Conservation (phyloP, 2,888 invertebrate genomes). For the Caenorhabditis sp. region DNA sequence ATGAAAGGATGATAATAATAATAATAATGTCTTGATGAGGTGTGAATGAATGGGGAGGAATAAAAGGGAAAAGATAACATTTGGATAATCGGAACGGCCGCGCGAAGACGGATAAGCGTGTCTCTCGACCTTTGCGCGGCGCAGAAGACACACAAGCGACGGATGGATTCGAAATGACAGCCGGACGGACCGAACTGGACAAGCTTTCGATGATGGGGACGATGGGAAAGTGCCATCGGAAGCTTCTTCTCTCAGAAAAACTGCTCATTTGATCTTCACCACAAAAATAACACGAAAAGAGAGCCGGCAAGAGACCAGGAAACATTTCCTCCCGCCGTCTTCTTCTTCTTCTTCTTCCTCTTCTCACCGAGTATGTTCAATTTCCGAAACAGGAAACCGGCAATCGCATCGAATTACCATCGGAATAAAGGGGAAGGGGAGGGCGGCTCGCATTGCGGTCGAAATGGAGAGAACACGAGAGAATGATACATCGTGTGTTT, state of each 20-base stretch:
- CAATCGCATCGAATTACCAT: conserved; percentile 50
- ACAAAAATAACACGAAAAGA: not conserved
- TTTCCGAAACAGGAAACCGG: conserved; percentile 52
- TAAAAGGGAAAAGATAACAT: conserved; percentile 43
- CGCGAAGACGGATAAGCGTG: conserved; percentile 30
- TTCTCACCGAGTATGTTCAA: conserved; percentile 54
- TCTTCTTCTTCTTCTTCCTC: too few relatives aligned
- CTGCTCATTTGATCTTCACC: not conserved
- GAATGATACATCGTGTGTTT: conserved; percentile 22
- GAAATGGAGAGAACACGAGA: not conserved
- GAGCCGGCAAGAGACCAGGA: not conserved
- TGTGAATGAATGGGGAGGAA: conserved; percentile 13
- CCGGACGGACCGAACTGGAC: not conserved
- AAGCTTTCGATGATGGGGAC: not conserved
- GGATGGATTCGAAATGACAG: conserved; percentile 31
- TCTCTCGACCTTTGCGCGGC: conserved; percentile 12
- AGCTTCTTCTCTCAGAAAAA: too few relatives aligned
- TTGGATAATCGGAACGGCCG: conserved; percentile 52
- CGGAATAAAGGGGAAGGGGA: not conserved
- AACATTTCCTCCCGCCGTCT: too few relatives aligned
- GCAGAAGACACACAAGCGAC: conserved; percentile 9
- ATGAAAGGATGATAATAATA: not conserved
- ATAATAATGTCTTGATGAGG: conserved; percentile 12
- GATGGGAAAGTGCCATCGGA: not conserved
- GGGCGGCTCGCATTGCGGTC: conserved; percentile 8